Conservation (phyloP, 2,888 invertebrate genomes). For the Eilema caniola region DNA sequence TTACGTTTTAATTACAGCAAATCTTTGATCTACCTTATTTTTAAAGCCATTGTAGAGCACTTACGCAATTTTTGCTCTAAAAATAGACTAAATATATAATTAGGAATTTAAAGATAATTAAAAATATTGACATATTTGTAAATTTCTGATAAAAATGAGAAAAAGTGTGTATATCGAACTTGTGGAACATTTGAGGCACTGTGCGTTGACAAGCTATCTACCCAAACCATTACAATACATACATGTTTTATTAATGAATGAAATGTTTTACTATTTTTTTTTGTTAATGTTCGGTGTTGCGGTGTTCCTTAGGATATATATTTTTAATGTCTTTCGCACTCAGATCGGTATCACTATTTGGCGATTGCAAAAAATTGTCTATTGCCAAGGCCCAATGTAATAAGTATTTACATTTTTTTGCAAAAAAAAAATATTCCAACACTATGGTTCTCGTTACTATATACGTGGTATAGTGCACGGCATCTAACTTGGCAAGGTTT, state of each 20-base stretch:
- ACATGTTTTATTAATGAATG: constrained; percentile 2
- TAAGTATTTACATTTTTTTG: neutral
- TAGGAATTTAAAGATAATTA: too few species aligned
- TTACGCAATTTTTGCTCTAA: too few species aligned
- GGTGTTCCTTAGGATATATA: neutral
- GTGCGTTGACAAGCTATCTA: neutral
- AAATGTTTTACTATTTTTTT: neutral
- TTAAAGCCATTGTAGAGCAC: too few species aligned
- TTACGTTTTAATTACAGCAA: too few species aligned
- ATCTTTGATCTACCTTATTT: too few species aligned
- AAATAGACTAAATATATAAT: too few species aligned
- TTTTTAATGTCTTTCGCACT: constrained; percentile 4
- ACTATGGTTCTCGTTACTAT: too few species aligned
- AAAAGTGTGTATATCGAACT: neutral
- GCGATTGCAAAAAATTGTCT: neutral
- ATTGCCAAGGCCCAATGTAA: neutral
- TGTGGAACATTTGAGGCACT: too few species aligned
- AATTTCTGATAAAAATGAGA: neutral
- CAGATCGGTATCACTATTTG: constrained; percentile 1
- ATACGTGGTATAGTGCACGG: too few species aligned
- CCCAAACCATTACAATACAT: neutral
- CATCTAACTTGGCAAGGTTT: too few species aligned
- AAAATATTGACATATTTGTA: too few species aligned
- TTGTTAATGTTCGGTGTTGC: neutral
- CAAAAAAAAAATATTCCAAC: too few species aligned